These are phyloP conservation scores for Valencia hispanica DNA, from an alignment of 2,797 vertebrate species.

Conservation along the genomic window DNA sequence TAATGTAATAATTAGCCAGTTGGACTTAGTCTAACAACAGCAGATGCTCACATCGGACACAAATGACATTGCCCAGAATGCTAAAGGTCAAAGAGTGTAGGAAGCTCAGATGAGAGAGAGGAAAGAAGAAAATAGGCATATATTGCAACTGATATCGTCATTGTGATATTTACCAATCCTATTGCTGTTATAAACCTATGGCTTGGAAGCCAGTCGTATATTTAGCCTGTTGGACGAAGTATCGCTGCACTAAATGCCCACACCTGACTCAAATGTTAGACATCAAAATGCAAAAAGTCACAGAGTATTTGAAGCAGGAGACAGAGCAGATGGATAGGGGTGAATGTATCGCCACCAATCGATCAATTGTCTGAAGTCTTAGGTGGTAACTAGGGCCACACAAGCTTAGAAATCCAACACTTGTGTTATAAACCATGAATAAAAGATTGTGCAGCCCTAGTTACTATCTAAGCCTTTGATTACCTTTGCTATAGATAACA, in stretches of 20 bases:
- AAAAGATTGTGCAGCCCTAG: background rate
- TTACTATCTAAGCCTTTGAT: background rate
- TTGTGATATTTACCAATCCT: no score
- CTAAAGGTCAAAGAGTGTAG: no score
- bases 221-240: background rate
- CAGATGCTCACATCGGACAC: no score
- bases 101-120: no score
- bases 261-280: background rate
- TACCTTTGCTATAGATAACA: background rate
- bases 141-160: no score
- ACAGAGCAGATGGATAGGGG: background rate
- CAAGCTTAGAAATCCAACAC: background rate
- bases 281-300: background rate
- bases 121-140: no score
- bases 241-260: background rate
- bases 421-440: background rate
- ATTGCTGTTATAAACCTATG: no score
- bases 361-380: no score
- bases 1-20: no score
- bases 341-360: no score
- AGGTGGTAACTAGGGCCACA: background rate
- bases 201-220: background rate
- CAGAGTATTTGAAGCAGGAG: background rate
- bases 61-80: no score
- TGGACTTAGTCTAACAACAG: no score